Conservation (phyloP, 1,140 invertebrate species). For the Camponotus vicinus region DNA sequence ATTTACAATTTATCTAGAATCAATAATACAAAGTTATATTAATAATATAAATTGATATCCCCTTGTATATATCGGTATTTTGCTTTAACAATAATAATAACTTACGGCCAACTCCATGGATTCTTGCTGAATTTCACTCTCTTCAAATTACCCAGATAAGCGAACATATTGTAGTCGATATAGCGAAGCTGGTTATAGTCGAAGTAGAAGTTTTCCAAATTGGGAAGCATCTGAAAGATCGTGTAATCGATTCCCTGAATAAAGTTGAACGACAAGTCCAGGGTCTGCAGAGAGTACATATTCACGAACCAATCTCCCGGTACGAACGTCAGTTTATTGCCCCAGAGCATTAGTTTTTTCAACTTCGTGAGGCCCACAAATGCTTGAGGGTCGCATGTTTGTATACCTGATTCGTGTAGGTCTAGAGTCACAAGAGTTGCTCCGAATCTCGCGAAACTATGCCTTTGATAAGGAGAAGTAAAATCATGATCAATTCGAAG, state of each 20-base stretch:
- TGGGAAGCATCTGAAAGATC: conserved; percentile 72
- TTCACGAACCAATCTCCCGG: conserved; percentile 74
- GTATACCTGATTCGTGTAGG: conserved; percentile 75
- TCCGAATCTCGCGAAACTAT: conserved; percentile 74
- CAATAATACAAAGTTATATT: neutral
- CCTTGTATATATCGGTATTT: neutral
- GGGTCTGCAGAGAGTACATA: conserved; percentile 70
- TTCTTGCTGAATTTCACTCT: conserved; percentile 80
- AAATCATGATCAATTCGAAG: neutral
- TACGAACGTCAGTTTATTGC: conserved; percentile 77
- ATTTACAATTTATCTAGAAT: neutral
- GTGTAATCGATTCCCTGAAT: conserved; percentile 75
- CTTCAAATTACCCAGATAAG: conserved; percentile 73
- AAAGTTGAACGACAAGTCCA: conserved; percentile 81
- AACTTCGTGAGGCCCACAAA: conserved; percentile 75
- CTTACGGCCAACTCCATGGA: conserved; percentile 81
- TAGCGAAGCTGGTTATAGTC: conserved; percentile 78
- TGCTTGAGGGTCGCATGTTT: conserved; percentile 69
- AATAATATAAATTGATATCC: neutral
- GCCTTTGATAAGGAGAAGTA: conserved; percentile 58
- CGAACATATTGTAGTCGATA: conserved; percentile 76
- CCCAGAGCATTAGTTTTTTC: conserved; percentile 79
- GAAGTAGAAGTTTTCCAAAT: conserved; percentile 77
- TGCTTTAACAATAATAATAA: conserved; percentile 12
- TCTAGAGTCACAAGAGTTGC: conserved; percentile 71